Evolutionary conservation across 2,888 invertebrate species (phyloP).

Genomic region (Morpho helenor): DNA sequence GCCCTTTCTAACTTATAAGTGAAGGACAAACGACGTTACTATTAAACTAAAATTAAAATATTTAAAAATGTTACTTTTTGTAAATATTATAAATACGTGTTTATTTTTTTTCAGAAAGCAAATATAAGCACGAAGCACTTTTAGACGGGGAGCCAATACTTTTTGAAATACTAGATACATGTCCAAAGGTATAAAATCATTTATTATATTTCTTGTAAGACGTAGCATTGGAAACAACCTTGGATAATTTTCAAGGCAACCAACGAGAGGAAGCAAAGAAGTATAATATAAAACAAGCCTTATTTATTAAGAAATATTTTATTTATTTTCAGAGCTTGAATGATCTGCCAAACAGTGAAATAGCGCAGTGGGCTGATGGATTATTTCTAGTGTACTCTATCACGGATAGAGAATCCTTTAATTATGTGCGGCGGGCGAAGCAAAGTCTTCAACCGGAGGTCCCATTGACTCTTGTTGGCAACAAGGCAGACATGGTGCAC

Average conservation of each 20-base stretch:
- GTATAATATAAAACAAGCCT: too few species aligned
- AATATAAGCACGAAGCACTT: slow-evolving; percentile 93
- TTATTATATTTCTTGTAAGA: neutral
- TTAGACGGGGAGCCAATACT: slow-evolving; percentile 93
- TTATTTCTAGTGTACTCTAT: slow-evolving; percentile 93
- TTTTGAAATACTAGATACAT: slow-evolving; percentile 94
- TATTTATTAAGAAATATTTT: neutral
- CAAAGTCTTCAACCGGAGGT: slow-evolving; percentile 84
- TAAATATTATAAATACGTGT: too few species aligned
- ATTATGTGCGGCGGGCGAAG: slow-evolving; percentile 88
- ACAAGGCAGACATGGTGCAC: slow-evolving; percentile 95
- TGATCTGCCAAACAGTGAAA: slow-evolving; percentile 85
- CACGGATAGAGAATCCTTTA: slow-evolving; percentile 91
- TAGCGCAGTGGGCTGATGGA: slow-evolving; percentile 94
- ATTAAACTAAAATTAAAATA: too few species aligned
- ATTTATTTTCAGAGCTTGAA: slow-evolving; percentile 80
- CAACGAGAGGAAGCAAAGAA: too few species aligned
- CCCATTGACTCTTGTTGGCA: slow-evolving; percentile 91
- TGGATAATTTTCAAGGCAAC: too few species aligned
- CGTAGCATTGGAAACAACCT: too few species aligned
- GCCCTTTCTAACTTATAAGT: too few species aligned
- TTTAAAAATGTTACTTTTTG: neutral
- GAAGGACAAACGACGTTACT: too few species aligned
- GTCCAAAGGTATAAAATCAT: slow-evolving; percentile 83
- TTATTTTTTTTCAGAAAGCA: slow-evolving; percentile 84